Conservation (phyloP, 2,113 vertebrate species). For the Microcebus tavaratra region DNA sequence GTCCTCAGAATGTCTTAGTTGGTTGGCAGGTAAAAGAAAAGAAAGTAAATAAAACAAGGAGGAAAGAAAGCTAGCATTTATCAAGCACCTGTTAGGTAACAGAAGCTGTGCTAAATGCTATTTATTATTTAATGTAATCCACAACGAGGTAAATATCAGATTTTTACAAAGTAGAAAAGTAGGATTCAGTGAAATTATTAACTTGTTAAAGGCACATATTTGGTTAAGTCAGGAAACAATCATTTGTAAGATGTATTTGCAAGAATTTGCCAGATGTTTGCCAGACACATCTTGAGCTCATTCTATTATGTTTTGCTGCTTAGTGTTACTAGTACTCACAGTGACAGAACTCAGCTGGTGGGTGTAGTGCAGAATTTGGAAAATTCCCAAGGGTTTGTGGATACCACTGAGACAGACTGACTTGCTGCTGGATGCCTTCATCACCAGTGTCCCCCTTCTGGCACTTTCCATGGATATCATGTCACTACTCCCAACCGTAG, state of each 20-base stretch:
- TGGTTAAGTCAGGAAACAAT: neutral
- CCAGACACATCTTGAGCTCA: neutral
- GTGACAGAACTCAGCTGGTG: neutral
- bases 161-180: neutral
- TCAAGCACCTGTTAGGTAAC: neutral
- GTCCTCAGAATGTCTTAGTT: neutral
- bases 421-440: neutral
- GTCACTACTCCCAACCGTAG: neutral
- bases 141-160: neutral
- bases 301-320: neutral
- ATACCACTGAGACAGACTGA: too few species aligned
- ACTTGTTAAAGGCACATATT: neutral
- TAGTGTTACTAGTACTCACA: neutral
- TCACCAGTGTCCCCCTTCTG: neutral
- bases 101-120: neutral
- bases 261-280: neutral
- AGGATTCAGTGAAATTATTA: neutral
- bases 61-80: neutral
- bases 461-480: neutral
- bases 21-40: neutral
- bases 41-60: neutral
- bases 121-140: neutral
- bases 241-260: neutral
- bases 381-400: neutral
- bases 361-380: neutral